A percentile compares a stretch with the other conserved stretches of the same genome.
phyloP scores from a whole-genome alignment of 2,888 invertebrate species.

The Ectropis crepuscularia region DNA sequence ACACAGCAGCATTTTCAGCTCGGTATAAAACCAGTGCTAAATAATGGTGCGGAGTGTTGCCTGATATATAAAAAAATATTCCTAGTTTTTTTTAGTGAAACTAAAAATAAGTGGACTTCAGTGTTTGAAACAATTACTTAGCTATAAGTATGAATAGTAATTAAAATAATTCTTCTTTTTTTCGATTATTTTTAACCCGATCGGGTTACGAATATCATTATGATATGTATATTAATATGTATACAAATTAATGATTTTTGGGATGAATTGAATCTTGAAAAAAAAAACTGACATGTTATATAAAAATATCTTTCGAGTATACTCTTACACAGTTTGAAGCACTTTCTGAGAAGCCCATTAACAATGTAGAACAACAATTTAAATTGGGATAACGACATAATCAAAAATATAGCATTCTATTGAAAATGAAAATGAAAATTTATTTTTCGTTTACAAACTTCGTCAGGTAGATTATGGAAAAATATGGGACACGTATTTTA shows the following conservation, averaged over 20 bases:
- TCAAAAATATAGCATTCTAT: too few relatives aligned
- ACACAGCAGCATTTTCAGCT: conserved; percentile 7
- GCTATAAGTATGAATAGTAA: conserved; percentile 27
- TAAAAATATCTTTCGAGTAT: too few relatives aligned
- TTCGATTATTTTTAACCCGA: conserved; percentile 22
- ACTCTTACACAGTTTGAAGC: too few relatives aligned
- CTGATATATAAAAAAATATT: conserved; percentile 24
- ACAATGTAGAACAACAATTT: too few relatives aligned
- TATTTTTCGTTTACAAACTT: too few relatives aligned
- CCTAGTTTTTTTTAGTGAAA: conserved; percentile 42
- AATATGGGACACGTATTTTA: too few relatives aligned
- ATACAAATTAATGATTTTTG: not conserved
- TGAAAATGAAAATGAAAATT: too few relatives aligned
- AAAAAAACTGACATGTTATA: too few relatives aligned
- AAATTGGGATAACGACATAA: too few relatives aligned
- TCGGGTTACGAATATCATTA: conserved; percentile 4
- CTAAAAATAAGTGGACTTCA: conserved; percentile 38
- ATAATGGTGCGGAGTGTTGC: conserved; percentile 37
- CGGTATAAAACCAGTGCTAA: conserved; percentile 29
- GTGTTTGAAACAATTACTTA: conserved; percentile 30
- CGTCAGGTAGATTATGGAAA: too few relatives aligned
- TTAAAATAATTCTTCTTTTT: conserved; percentile 4
- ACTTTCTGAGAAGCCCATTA: too few relatives aligned
- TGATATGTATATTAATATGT: not conserved
- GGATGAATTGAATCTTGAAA: not conserved